These are phyloP conservation scores for Zelostemma sp. DNA, from an alignment of 1,140 invertebrate species.

Conservation along the genomic window DNA sequence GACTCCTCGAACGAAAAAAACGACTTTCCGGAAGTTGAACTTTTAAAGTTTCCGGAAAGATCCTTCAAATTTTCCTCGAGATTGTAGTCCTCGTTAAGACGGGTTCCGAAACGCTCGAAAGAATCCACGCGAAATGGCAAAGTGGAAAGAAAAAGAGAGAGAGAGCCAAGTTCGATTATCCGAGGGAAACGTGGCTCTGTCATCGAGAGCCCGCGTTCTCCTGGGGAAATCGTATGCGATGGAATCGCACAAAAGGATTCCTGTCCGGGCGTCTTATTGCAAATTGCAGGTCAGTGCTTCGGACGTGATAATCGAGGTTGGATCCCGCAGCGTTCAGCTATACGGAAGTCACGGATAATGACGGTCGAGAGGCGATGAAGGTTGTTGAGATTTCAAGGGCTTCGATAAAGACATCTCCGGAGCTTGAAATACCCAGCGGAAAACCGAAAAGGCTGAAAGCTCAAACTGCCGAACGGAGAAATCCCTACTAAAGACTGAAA, in stretches of 20 bases:
- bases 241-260: constrained; percentile 24
- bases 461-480: not conserved
- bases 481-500: no score
- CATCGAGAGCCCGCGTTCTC: constrained; percentile 11
- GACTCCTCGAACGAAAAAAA: no score
- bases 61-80: no score
- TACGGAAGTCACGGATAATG: constrained; percentile 7
- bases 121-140: constrained; percentile 30
- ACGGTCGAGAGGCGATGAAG: constrained; percentile 2
- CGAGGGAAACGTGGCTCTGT: constrained; percentile 11
- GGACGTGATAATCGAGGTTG: constrained; percentile 11
- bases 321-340: not conserved
- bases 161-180: constrained; percentile 18
- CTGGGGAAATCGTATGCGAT: constrained; percentile 21
- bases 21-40: no score
- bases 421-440: not conserved
- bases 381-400: constrained; percentile 14
- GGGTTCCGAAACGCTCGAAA: no score
- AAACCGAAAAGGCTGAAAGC: not conserved
- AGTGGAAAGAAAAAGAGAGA: constrained; percentile 22
- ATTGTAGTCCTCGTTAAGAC: no score
- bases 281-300: constrained; percentile 25
- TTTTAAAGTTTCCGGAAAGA: no score
- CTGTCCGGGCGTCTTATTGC: constrained; percentile 32
- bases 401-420: not conserved